Evolutionary conservation across 2,888 invertebrate species (phyloP).

Genomic region (Nematopogon swammerdamellus): DNA sequence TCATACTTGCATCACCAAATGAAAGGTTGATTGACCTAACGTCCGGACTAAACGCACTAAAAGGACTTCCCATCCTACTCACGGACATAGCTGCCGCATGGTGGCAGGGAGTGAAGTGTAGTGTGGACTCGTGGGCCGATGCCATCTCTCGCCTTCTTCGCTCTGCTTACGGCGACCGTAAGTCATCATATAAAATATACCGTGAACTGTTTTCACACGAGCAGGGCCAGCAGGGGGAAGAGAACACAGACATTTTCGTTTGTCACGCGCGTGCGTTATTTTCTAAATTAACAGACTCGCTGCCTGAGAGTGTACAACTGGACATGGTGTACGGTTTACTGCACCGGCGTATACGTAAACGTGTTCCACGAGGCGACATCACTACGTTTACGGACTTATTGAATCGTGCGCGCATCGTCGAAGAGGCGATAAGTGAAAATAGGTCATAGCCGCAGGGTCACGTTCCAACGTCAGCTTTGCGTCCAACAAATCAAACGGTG

Average conservation of each 20-base stretch:
- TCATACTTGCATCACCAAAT: too few relatives aligned
- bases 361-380: neutral
- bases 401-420: neutral
- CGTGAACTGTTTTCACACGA: neutral
- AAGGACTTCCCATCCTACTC: constrained; percentile 9
- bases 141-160: constrained; percentile 6
- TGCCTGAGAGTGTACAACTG: neutral
- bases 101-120: constrained; percentile 10
- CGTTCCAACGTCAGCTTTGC: neutral
- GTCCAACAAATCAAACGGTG: too few relatives aligned
- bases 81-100: constrained; percentile 10
- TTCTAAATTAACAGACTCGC: neutral
- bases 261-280: neutral
- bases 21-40: constrained; percentile 3
- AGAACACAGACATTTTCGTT: neutral
- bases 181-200: neutral
- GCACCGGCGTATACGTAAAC: neutral
- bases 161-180: neutral
- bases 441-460: neutral
- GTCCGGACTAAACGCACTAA: constrained; percentile 10
- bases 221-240: neutral
- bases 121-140: constrained; percentile 7
- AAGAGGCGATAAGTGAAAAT: neutral
- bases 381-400: neutral
- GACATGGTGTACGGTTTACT: neutral